These are phyloP conservation scores for Tryphoninae sp. DNA, from an alignment of 2,888 invertebrate genomes.

Conservation along the genomic window DNA sequence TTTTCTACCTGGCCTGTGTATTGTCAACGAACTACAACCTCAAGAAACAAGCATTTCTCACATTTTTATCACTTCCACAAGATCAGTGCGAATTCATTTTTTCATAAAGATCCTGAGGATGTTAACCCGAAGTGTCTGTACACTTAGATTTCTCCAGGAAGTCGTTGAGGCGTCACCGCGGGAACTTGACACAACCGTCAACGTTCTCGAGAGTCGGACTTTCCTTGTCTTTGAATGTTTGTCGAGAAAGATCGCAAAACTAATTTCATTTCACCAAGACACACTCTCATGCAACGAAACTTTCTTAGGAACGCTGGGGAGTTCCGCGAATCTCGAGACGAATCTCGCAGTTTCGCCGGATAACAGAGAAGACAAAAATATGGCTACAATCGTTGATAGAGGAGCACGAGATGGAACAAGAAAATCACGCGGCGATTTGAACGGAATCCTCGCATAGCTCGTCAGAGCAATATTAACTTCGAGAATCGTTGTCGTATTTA, in stretches of 20 bases:
- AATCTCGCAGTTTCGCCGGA: conserved; percentile 48
- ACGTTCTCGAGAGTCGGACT: conserved; percentile 15
- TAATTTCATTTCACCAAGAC: conserved; percentile 33
- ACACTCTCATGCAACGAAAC: not conserved
- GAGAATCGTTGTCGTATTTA: not conserved
- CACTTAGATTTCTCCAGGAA: conserved; percentile 38
- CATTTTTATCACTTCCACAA: not conserved
- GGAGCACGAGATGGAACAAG: conserved; percentile 59
- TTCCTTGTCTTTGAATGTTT: not conserved
- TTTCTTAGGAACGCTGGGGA: conserved; percentile 10
- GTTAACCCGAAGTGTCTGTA: not conserved
- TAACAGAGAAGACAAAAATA: conserved; percentile 73
- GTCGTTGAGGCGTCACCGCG: conserved; percentile 49
- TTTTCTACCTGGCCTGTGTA: not conserved
- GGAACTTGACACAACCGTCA: conserved; percentile 45
- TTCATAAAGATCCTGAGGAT: conserved; percentile 3
- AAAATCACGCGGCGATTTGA: conserved; percentile 50
- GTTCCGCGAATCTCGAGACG: conserved; percentile 25
- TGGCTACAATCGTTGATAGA: conserved; percentile 69
- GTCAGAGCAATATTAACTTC: not conserved
- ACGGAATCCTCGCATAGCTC: conserved; percentile 37
- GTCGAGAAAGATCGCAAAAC: conserved; percentile 27
- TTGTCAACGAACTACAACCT: not conserved
- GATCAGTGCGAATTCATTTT: not conserved
- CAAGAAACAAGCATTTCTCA: not conserved